Percentiles rank a stretch among this genome's conserved stretches.
phyloP scores from a whole-genome alignment of 2,113 vertebrate genomes.

The Aplodontia rufa region DNA sequence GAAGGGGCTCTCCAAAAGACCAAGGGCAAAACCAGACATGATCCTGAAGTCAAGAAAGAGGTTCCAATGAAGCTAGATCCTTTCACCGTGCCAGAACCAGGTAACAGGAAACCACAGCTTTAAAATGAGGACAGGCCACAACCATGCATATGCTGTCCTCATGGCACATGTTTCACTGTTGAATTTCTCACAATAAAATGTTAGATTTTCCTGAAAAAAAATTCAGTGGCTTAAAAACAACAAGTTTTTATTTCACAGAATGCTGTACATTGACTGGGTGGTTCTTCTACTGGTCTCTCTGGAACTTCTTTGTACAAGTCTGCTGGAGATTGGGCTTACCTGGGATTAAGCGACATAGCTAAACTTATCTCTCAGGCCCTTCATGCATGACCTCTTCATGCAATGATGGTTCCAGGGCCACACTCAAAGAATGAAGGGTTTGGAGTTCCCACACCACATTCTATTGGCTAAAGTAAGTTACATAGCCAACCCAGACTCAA shows the following conservation, averaged over 20 bases:
- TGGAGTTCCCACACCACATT: neutral
- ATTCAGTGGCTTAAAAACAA: neutral
- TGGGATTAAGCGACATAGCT: neutral
- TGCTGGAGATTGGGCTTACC: neutral
- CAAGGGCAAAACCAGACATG: too few relatives aligned
- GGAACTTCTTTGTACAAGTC: neutral
- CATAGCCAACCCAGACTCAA: constrained; percentile 13
- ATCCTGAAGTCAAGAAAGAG: too few relatives aligned
- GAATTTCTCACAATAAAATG: too few relatives aligned
- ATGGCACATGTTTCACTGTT: too few relatives aligned
- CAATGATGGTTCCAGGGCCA: neutral
- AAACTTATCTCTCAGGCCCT: neutral
- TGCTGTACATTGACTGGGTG: neutral
- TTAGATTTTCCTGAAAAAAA: too few relatives aligned
- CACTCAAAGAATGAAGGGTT: neutral
- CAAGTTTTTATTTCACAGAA: neutral
- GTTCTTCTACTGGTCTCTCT: neutral
- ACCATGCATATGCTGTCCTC: too few relatives aligned
- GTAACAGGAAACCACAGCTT: too few relatives aligned
- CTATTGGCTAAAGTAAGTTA: neutral
- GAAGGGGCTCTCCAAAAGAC: too few relatives aligned
- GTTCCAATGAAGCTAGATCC: too few relatives aligned
- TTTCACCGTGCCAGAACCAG: too few relatives aligned
- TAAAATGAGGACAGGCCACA: too few relatives aligned
- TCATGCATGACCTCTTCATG: neutral